Evolutionary conservation across 2,888 invertebrate genomes (phyloP), one percentile per base, ranked within the genome.

Genomic region (Aporophyla nigra): DNA sequence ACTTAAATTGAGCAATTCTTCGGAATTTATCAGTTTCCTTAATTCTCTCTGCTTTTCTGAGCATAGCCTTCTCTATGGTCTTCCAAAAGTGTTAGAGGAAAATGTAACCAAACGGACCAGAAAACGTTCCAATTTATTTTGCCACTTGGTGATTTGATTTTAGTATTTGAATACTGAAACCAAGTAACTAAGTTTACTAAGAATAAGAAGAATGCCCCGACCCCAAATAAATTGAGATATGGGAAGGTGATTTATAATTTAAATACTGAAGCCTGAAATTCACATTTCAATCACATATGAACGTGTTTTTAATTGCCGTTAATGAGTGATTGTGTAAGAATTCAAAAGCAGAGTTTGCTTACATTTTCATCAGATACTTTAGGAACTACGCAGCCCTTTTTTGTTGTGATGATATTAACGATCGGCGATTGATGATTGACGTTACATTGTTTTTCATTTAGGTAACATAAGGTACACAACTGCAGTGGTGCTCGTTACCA

Each of bases 401-500:
- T 46, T 24, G 24, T 46, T 1, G 10, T 10, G 43, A 33, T 33
- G 33, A 33, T 33, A 33, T 33, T 33, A 3, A 33, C 3, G 3
- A 33, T 33, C 3, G 33, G 33, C 33, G 33, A 3, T 33, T 33
- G 33, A 19, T 61, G 33, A 33, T 14, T 14, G 1, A 33, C 1
- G 10, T 49, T 24, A 9, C 0, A 6, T 40, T 71, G 43, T 0
- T 49, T 51, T 65, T 49, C 7, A 24, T 80, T 40, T 6, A 88
- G 90, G 71, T 7, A 73, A 72, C 0, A 81, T 82, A 71, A 80
- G 79, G 2, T 80, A 85, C 24, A 90, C 90, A 12, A 90, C 92
- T 2, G 78, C 88, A 5, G 91, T 93, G 0, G 89, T 93, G 5
- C 78, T 93, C 12, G 89, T 93, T 7, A 89, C 91, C 0, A 87